Conservation (phyloP, 30 jellyfish, hydroid and myxozoan genomes). For the Hydractinia echinata region DNA sequence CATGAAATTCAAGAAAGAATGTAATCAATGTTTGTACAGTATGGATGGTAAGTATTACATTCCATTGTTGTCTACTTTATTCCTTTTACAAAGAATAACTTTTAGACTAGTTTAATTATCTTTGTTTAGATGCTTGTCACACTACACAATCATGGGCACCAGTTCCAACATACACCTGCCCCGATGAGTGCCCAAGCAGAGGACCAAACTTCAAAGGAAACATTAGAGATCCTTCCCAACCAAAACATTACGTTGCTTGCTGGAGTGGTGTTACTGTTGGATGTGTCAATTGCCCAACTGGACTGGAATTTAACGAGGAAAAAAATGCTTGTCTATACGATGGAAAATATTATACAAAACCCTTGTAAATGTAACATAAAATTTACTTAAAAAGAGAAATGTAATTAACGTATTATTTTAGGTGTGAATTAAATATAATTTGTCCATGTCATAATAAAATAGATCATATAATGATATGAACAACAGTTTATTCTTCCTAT, state of each 20-base stretch:
- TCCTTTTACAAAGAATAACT: neutral
- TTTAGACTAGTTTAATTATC: neutral
- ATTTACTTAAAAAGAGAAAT: too few relatives aligned
- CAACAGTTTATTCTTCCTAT: too few relatives aligned
- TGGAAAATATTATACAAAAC: slow-evolving; percentile 8
- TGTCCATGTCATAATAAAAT: too few relatives aligned
- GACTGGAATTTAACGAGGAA: slow-evolving; percentile 23
- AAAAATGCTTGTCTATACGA: slow-evolving; percentile 25
- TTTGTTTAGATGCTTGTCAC: neutral
- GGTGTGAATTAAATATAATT: too few relatives aligned
- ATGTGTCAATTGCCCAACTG: slow-evolving; percentile 32
- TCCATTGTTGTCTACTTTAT: neutral
- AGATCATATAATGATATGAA: too few relatives aligned
- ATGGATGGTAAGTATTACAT: neutral
- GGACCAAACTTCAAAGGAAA: neutral
- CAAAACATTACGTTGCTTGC: slow-evolving; percentile 27
- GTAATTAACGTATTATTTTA: too few relatives aligned
- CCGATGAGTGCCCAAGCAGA: slow-evolving; percentile 3
- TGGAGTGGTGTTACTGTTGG: slow-evolving; percentile 36
- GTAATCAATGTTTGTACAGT: slow-evolving; percentile 27
- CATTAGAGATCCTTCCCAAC: slow-evolving; percentile 1
- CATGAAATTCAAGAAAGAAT: neutral
- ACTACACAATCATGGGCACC: slow-evolving; percentile 2
- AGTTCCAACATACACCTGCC: neutral
- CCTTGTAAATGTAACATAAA: neutral